phyloP scores from a whole-genome alignment of 2,113 vertebrate species.

The Lipophrys pholis region DNA sequence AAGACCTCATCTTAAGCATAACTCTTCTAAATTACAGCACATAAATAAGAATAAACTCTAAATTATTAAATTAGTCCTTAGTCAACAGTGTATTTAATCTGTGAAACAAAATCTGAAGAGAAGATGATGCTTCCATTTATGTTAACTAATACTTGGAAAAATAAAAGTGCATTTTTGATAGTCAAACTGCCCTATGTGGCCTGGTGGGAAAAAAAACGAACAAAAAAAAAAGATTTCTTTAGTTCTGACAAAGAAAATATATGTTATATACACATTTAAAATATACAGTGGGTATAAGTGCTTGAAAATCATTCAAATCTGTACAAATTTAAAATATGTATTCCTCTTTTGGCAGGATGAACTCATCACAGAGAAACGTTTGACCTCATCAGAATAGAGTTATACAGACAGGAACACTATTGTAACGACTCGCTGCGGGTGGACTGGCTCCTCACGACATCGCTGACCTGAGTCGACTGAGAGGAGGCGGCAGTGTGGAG shows the following conservation, averaged over 20 bases:
- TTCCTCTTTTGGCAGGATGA: slow-evolving; percentile 80
- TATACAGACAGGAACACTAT: slow-evolving; percentile 28
- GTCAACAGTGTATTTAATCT: slow-evolving; percentile 67
- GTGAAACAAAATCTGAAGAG: slow-evolving; percentile 44
- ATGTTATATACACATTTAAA: slow-evolving; percentile 75
- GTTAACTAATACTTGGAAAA: slow-evolving; percentile 72
- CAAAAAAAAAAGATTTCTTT: slow-evolving; percentile 40
- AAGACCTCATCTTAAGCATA: slow-evolving; percentile 80
- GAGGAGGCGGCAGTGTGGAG: slow-evolving; percentile 43
- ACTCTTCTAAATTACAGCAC: slow-evolving; percentile 79
- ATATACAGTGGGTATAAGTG: slow-evolving; percentile 75
- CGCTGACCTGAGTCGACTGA: slow-evolving; percentile 68
- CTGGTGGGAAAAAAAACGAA: slow-evolving; percentile 50
- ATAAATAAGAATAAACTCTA: slow-evolving; percentile 81
- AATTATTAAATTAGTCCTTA: slow-evolving; percentile 76
- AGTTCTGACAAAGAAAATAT: slow-evolving; percentile 72
- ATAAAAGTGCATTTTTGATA: slow-evolving; percentile 79
- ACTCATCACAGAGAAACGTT: slow-evolving; percentile 72
- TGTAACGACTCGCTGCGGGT: slow-evolving; percentile 33
- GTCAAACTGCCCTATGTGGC: slow-evolving; percentile 63
- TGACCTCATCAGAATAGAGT: slow-evolving; percentile 57
- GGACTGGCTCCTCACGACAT: slow-evolving; percentile 44
- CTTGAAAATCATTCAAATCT: slow-evolving; percentile 68
- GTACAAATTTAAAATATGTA: slow-evolving; percentile 71
- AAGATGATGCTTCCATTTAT: slow-evolving; percentile 57